Evolutionary conservation across 1,140 invertebrate species (phyloP), one percentile per base, ranked within the genome.

Genomic region (Radopholus similis): DNA sequence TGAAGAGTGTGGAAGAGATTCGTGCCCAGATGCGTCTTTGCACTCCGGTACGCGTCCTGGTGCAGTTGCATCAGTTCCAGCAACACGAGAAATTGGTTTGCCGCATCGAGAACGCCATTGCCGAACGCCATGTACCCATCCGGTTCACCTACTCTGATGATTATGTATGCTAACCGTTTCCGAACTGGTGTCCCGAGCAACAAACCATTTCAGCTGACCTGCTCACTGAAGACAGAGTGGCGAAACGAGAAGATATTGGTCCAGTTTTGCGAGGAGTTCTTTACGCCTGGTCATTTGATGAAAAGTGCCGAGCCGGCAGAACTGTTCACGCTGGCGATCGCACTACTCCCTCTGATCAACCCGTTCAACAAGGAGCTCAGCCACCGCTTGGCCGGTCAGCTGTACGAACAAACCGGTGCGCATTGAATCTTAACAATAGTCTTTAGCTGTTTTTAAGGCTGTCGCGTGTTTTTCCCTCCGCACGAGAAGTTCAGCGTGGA

Each of bases 1-100:
- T 68, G 65, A 68, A 68, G 66, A 69, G 44, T 44, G 66, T 68
- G 4, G 66, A 68, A 47, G 66, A 68, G 21, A 55, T 68, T 37
- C 47, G 66, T 18, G 37, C 63, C 11, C 59, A 68, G 15, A 51
- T 68, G 42, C 66, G 66, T 15, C 35, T 55, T 1, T 60, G 66
- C 53, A 68, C 66, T 18, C 66, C 66, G 6, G 42, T 68, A 35
- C 59, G 60, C 21, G 42, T 68, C 26, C 28, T 55, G 3, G 65
- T 68, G 18, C 59, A 35, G 21, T 35, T 68, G 6, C 40, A 51
- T 1, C 30, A 53, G 38, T 35, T 64, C 38, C 42, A 38, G 21
- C 35, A 68, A 38, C 42, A n/a, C 6, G 35, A 30, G 1, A 18
- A 40, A 5, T 26, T 68, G 26, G 53, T 68, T 15, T 28, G 15